Conservation (phyloP, 64 coral and sea anemone genomes). For the Pocillopora verrucosa region DNA sequence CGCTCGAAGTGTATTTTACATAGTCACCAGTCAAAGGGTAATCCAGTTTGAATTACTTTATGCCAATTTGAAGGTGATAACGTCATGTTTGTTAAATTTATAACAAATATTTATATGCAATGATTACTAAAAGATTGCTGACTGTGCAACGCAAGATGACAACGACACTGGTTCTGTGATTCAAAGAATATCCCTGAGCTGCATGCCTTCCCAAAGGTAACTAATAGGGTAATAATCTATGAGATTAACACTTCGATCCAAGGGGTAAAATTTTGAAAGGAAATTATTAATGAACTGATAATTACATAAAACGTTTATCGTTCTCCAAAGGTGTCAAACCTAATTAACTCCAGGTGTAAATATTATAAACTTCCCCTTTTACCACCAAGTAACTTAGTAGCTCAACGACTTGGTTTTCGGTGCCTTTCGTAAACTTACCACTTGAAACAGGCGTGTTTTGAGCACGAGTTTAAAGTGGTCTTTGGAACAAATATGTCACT, state of each 20-base stretch:
- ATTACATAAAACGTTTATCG: conserved; percentile 25
- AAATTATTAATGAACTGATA: conserved; percentile 32
- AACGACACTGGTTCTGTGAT: too few species aligned
- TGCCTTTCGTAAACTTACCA: not conserved
- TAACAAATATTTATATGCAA: too few species aligned
- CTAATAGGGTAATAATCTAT: conserved; percentile 8
- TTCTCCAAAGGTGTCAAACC: conserved; percentile 8
- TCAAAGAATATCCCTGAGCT: too few species aligned
- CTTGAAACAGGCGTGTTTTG: not conserved
- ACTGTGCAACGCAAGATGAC: not conserved
- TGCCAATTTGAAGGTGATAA: too few species aligned
- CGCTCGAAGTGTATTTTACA: too few species aligned
- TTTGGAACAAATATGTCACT: too few species aligned
- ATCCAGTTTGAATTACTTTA: too few species aligned
- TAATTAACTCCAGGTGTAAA: not conserved
- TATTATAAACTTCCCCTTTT: not conserved
- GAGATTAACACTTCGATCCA: conserved; percentile 19
- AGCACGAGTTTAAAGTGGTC: not conserved
- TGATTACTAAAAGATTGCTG: not conserved
- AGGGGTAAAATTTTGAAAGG: conserved; percentile 10
- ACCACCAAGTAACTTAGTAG: not conserved
- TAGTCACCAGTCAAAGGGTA: too few species aligned
- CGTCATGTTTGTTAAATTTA: too few species aligned
- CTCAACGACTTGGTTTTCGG: not conserved
- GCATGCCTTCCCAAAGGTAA: not conserved